phyloP scores from a whole-genome alignment of 2,113 vertebrate species.

The Numida meleagris region DNA sequence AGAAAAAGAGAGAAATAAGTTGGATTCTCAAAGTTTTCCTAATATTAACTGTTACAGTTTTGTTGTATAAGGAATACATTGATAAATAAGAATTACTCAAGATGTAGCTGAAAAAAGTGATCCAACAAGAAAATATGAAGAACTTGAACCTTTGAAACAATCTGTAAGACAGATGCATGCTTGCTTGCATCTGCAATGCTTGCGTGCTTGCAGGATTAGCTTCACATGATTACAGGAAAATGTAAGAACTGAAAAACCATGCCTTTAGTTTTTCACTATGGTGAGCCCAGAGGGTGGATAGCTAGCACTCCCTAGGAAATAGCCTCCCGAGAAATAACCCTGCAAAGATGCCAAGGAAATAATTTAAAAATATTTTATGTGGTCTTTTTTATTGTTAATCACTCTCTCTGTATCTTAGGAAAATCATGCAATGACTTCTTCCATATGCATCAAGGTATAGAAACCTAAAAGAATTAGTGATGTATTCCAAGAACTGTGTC shows the following conservation, averaged over 20 bases:
- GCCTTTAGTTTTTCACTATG: neutral
- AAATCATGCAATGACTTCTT: neutral
- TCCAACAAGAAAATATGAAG: neutral
- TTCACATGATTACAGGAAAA: constrained; percentile 7
- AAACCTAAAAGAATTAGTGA: constrained; percentile 8
- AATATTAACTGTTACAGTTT: neutral
- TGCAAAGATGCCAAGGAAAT: neutral
- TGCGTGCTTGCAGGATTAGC: neutral
- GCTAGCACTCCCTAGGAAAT: neutral
- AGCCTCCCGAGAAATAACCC: neutral
- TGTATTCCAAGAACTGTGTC: neutral
- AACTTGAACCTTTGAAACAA: neutral
- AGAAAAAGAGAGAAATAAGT: neutral
- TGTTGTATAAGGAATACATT: constrained; percentile 9
- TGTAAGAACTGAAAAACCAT: neutral
- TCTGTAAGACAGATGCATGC: too few relatives aligned
- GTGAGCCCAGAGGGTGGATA: neutral
- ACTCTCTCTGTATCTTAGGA: neutral
- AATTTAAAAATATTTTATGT: neutral
- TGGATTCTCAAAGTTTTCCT: neutral
- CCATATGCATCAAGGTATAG: neutral
- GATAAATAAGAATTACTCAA: neutral
- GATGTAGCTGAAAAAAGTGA: neutral
- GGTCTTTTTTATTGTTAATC: neutral
- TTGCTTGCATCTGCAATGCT: too few relatives aligned